Base-by-base conservation (phyloP, 92 coral and sea anemone species). In the Phenganax subtilis region DNA sequence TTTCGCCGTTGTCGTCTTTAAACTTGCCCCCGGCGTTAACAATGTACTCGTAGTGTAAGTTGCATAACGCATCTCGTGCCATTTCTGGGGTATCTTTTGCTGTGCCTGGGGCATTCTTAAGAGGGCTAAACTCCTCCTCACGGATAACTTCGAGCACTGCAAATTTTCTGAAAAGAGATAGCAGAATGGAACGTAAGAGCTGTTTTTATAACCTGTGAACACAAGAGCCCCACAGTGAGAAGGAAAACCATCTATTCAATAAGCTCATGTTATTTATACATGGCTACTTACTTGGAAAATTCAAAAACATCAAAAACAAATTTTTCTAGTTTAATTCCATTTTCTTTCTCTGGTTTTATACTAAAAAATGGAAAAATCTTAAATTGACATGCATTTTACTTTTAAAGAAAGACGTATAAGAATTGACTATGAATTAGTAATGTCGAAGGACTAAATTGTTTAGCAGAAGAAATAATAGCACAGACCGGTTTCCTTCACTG, bases 261-360 rank as follows among this genome's bases (percentile, higher is more conserved):
- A 3, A 61, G 67, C 27, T 61, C 8, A 15, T 12, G 28, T 37
- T 37, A 37, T 37, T 37, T 61, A 61, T 17, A 3, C 67, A 12
- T 16, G 29, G 12, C 2, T 47, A 85, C 93, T 91, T 81, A 93
- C 98, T 90, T 86, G 9, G 98, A 78, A 87, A 93, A 93, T 77
- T 91, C 87, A 82, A 94, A 94, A 3, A 94, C 97, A 86, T 94
- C 98, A 85, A 94, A 94, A 54, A 94, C 92, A 90, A 94, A 94
- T 51, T 94, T 94, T 84, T 94, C 98, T 86, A 94, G 90, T 80
- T 94, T 94, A 61, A 94, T 76, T 30, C 97, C 97, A 85, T 84
- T 94, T 63, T 93, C 88, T 37, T 72, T 82, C 20, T 75, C 79
- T 69, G 98, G 98, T 73, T 58, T 86, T 58, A 90, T 67, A 66